Evolutionary conservation across 2,113 vertebrate species (phyloP), one percentile per base, ranked within the genome.

Genomic region (Athene noctua): DNA sequence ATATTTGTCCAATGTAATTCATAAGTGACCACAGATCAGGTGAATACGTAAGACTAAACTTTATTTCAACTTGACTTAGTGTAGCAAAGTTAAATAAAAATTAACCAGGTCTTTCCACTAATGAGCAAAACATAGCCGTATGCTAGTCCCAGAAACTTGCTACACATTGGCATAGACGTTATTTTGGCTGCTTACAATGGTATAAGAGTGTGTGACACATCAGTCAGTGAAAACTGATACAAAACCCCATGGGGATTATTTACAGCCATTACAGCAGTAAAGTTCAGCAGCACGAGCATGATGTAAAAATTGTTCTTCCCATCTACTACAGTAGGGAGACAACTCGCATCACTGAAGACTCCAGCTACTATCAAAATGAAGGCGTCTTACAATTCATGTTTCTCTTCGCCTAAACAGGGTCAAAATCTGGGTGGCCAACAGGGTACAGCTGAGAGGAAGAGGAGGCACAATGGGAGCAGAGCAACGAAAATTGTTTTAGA

Each of bases 51-150:
- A 82, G 54, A 70, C 51, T 87, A 85, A 95, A 87, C 78, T 92
- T 95, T 46, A 90, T 83, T 96, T 97, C 86, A 92, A 94, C 91
- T 38, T 17, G 0, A 72, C 49, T 57, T 88, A 83, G 78, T 51
- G 23, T 66, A 91, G 42, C 62, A 71, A 88, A 95, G 89, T 80
- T 85, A 91, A 96, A 90, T 75, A 91, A 93, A 96, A 91, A 96
- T 95, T 86, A 96, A 84, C 80, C 54, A 77, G 42, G 36, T 75
- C 58, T 84, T 88, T 74, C 73, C 49, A 59, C 44, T 84, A 90
- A 70, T 67, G 34, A 90, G 65, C 34, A 96, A 91, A 85, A 94
- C 54, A 80, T 58, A 92, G 34, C 55, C 52, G 51, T 61, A 54
- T 34, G 44, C 36, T 65, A 80, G 51, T 57, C 55, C 63, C 72